Base-by-base conservation (phyloP, 2,888 invertebrate species). In the Temnothorax rugatulus region DNA sequence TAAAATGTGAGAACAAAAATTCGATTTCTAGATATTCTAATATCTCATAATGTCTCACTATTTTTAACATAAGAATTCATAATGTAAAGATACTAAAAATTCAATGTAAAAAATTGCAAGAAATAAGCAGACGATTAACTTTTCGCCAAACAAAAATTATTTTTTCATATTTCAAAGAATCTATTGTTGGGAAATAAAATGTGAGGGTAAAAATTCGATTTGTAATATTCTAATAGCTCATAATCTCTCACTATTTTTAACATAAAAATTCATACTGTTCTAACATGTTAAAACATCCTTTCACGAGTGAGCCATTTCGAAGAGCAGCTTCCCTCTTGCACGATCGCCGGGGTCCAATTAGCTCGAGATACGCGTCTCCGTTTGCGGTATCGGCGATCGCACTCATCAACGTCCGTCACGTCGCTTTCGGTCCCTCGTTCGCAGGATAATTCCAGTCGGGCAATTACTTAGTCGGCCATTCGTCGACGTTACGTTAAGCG, bases 371-470 rank as follows among this genome's bases (percentile, higher is more conserved):
- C 41, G 76, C 68, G 68, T 76, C 76, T 54, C 54, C 44, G 75
- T 69, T 77, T 41, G 77, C 68, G 76, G 54, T 77, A 77, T 77
- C 54, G 68, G 25, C 77, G 41, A 77, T 77, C 41, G 68, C 69
- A 69, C 77, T 77, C 68, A 69, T 77, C 77, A 77, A 77, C 77
- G 77, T 77, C 52, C 52, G 76, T 69, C 77, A 54, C 52, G 68
- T 66, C 29, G 68, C 52, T 76, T 68, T 76, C 76, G 68, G 77
- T 77, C 77, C 77, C 69, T 68, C 77, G 77, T 77, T 77, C 77
- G 77, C 77, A 77, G 77, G 77, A 77, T 77, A 77, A 77, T 77
- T 77, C 77, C 77, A 77, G 69, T 54, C 68, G 41, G 54, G 77
- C 77, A 77, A 77, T 77, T 77, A 77, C 77, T 77, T 77, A 77